A percentile compares a stretch with the other conserved stretches of the same genome.
phyloP scores from a whole-genome alignment of 2,113 vertebrate species.

The Silurus asotus region DNA sequence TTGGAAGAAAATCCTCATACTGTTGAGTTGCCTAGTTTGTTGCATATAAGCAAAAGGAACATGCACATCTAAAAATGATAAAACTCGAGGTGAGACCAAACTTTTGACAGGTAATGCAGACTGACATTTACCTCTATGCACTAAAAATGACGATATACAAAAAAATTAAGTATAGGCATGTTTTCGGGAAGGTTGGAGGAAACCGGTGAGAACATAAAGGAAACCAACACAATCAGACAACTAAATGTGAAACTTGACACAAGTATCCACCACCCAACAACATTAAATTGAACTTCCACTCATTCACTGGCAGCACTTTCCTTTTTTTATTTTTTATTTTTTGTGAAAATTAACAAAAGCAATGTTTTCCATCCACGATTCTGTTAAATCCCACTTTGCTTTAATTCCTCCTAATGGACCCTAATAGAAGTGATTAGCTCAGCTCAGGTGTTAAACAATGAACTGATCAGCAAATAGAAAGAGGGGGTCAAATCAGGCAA shows the following conservation, averaged over 20 bases:
- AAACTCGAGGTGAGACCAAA: no score
- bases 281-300: no score
- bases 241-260: neutral
- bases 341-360: neutral
- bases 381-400: neutral
- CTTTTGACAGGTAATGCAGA: no score
- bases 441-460: neutral
- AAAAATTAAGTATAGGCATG: neutral
- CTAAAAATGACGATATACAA: no score
- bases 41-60: no score
- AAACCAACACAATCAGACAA: neutral
- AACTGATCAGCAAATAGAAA: neutral
- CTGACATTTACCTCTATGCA: neutral
- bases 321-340: neutral
- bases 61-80: no score
- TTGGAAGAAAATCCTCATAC: no score
- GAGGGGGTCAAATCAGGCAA: neutral
- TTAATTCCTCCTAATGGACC: neutral
- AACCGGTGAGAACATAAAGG: neutral
- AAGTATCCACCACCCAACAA: no score
- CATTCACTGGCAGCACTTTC: neutral
- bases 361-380: neutral
- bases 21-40: no score
- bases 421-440: neutral
- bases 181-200: neutral